These are phyloP conservation scores for Nycticebus coucang DNA, from an alignment of 2,113 vertebrate genomes.

Conservation along the genomic window DNA sequence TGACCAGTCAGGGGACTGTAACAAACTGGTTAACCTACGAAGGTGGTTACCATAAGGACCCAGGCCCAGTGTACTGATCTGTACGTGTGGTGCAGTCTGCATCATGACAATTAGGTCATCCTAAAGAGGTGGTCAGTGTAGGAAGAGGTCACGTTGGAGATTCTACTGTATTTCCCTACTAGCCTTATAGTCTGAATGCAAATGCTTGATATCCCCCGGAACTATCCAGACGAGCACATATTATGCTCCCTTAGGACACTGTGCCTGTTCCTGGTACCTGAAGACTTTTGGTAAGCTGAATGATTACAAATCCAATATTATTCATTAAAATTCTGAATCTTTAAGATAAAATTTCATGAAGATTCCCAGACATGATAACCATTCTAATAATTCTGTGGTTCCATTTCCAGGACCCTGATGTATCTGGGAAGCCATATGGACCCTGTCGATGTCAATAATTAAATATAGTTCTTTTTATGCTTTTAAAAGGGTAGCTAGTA, in stretches of 20 bases:
- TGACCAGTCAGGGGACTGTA: too few species aligned
- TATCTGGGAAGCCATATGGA: neutral
- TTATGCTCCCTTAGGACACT: fast-evolving
- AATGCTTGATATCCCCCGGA: neutral
- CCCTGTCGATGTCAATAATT: neutral
- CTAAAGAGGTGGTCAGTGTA: too few species aligned
- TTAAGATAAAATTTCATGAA: neutral
- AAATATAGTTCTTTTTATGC: neutral
- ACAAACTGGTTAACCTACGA: too few species aligned
- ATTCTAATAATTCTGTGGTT: too few species aligned
- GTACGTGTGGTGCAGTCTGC: too few species aligned
- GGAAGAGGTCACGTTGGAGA: too few species aligned
- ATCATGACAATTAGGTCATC: too few species aligned
- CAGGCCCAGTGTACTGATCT: too few species aligned
- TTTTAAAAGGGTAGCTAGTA: neutral
- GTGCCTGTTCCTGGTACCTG: neutral
- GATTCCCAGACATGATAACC: too few species aligned
- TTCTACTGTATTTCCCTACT: neutral
- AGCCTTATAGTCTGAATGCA: too few species aligned
- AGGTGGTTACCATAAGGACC: too few species aligned
- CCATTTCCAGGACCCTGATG: neutral
- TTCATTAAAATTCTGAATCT: neutral
- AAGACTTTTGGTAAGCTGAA: neutral
- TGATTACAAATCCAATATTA: neutral
- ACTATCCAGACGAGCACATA: neutral